These are phyloP conservation scores for Coelopa frigida DNA, from an alignment of 1,140 invertebrate species.

Conservation along the genomic window DNA sequence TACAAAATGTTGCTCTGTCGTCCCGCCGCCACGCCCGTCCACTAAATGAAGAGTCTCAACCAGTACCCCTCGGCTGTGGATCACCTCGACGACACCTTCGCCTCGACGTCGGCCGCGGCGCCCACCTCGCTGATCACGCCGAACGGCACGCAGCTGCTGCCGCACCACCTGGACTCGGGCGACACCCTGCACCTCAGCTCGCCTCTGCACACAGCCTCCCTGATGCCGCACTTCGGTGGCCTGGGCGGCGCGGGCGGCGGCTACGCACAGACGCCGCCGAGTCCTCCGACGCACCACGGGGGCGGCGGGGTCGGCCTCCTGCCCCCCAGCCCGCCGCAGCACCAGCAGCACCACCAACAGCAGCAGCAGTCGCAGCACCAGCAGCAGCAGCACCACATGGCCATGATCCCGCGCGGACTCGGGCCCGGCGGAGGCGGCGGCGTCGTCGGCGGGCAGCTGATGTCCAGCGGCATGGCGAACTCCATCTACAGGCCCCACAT, in stretches of 20 bases:
- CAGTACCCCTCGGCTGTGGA: too few species aligned
- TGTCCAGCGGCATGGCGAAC: constrained; percentile 12
- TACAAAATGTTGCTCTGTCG: too few species aligned
- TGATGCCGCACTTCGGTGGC: constrained; percentile 41
- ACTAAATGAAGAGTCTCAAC: too few species aligned
- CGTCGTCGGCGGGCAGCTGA: constrained; percentile 45
- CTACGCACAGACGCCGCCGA: constrained; percentile 68
- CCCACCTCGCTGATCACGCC: too few species aligned
- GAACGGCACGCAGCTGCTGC: too few species aligned
- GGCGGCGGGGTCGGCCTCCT: constrained; percentile 26
- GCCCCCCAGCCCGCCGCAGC: constrained; percentile 49
- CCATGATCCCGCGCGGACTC: constrained; percentile 22
- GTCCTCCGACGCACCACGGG: constrained; percentile 55
- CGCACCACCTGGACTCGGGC: neutral
- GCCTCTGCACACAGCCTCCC: neutral
- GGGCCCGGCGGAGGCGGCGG: constrained; percentile 40
- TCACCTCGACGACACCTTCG: too few species aligned
- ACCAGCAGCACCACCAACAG: constrained; percentile 26
- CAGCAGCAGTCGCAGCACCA: constrained; percentile 29
- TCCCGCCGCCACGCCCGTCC: too few species aligned
- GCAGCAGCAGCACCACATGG: constrained; percentile 36
- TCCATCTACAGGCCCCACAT: constrained; percentile 25
- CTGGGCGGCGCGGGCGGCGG: constrained; percentile 30
- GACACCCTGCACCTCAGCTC: neutral
- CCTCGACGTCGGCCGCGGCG: too few species aligned